Evolutionary conservation across 1,140 invertebrate species (phyloP).

Genomic region (Brachionus rubens): DNA sequence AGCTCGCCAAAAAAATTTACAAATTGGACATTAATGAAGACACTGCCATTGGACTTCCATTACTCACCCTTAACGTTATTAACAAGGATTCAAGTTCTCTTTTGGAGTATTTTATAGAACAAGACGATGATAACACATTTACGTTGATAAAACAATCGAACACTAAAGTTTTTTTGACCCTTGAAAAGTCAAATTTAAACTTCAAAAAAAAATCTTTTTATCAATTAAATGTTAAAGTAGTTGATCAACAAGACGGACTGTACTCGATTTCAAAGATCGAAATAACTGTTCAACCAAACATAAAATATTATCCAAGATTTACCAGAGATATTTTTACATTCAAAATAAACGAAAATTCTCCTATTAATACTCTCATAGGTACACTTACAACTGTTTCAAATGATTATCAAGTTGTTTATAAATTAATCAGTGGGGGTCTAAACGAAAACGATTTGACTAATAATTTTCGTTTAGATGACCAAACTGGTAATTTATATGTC

Average conservation of each 20-base stretch:
- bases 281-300: background rate
- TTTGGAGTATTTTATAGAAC: background rate
- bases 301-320: conserved; percentile 31
- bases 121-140: conserved; percentile 22
- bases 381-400: background rate
- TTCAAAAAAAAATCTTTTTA: conserved; percentile 33
- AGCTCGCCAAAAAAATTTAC: background rate
- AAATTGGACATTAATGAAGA: conserved; percentile 25
- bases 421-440: background rate
- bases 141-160: conserved; percentile 19
- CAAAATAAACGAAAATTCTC: conserved; percentile 13
- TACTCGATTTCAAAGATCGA: conserved; percentile 33
- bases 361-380: background rate
- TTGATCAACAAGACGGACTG: conserved; percentile 28
- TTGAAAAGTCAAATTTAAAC: conserved; percentile 40
- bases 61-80: conserved; percentile 8
- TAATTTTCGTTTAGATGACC: conserved; percentile 11
- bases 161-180: background rate
- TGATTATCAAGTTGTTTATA: conserved; percentile 5
- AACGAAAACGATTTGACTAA: background rate
- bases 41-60: background rate
- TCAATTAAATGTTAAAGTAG: background rate
- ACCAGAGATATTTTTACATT: conserved; percentile 22
- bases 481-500: conserved; percentile 39
- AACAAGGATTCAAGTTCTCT: conserved; percentile 10